Percentiles rank a stretch among this genome's conserved stretches.
phyloP scores from a whole-genome alignment of 2,888 invertebrate genomes.

The Hirtodrosophila histrioides region DNA sequence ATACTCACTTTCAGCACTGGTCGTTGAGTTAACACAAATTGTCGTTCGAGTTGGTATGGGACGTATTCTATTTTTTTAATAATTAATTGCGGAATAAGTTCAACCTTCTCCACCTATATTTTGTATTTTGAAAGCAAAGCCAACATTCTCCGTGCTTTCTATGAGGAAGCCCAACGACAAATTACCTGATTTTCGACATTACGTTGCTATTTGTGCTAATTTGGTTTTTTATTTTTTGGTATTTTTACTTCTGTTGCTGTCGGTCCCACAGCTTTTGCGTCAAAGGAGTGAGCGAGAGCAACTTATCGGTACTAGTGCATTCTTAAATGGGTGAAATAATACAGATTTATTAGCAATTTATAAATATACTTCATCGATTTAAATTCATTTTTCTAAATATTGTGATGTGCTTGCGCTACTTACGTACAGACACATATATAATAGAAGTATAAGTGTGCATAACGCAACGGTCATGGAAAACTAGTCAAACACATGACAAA shows the following conservation, averaged over 20 bases:
- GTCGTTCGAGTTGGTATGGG: no score
- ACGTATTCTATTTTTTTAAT: no score
- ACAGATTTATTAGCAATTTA: no score
- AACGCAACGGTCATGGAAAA: conserved; percentile 9
- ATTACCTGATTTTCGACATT: not conserved
- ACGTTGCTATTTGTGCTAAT: not conserved
- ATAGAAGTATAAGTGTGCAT: not conserved
- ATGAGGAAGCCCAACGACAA: no score
- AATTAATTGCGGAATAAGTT: no score
- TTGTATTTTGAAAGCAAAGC: no score
- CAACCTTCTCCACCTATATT: no score
- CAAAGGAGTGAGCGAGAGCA: conserved; percentile 42
- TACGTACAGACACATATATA: no score
- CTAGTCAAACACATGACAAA: conserved; percentile 22
- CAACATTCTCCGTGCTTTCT: no score
- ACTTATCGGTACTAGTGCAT: conserved; percentile 33
- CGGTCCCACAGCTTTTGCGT: conserved; percentile 25
- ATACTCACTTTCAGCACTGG: no score
- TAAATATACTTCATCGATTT: not conserved
- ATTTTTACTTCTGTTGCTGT: not conserved
- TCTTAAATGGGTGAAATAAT: conserved; percentile 22
- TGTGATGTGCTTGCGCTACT: not conserved
- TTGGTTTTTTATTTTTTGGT: not conserved
- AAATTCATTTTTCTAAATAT: not conserved
- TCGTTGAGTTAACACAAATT: no score